These are phyloP conservation scores for Loris lydekkerianus DNA, from an alignment of 2,797 vertebrate species.

Conservation along the genomic window DNA sequence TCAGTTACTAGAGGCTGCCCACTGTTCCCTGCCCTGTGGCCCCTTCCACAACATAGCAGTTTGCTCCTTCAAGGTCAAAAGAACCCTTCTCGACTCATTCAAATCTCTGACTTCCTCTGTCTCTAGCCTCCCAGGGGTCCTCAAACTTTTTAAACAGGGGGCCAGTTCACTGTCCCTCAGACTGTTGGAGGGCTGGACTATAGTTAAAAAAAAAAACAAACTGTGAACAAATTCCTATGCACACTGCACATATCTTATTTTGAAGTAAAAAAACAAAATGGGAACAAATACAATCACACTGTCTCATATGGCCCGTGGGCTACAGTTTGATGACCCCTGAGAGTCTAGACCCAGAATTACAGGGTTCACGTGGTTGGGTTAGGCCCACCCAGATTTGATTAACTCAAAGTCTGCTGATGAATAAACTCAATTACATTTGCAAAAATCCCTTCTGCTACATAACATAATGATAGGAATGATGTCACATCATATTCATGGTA, in stretches of 20 bases:
- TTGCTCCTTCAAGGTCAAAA: background rate
- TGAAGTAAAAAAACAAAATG: no score
- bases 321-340: no score
- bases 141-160: no score
- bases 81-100: background rate
- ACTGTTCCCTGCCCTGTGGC: background rate
- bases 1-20: background rate
- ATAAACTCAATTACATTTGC: conserved; percentile 32
- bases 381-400: background rate
- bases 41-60: background rate
- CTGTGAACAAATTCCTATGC: no score
- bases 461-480: background rate
- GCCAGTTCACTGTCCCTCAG: no score
- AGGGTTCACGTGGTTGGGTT: background rate
- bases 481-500: background rate
- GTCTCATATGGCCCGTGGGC: no score
- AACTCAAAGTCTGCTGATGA: background rate
- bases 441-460: background rate
- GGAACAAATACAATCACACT: no score
- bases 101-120: background rate
- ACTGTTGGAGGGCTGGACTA: no score
- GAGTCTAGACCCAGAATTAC: conserved; percentile 2
- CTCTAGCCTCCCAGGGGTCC: background rate
- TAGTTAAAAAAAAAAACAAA: no score
- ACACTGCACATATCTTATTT: no score